Evolutionary conservation across 1,140 invertebrate species (phyloP).

Genomic region (Cryptotermes secundus): DNA sequence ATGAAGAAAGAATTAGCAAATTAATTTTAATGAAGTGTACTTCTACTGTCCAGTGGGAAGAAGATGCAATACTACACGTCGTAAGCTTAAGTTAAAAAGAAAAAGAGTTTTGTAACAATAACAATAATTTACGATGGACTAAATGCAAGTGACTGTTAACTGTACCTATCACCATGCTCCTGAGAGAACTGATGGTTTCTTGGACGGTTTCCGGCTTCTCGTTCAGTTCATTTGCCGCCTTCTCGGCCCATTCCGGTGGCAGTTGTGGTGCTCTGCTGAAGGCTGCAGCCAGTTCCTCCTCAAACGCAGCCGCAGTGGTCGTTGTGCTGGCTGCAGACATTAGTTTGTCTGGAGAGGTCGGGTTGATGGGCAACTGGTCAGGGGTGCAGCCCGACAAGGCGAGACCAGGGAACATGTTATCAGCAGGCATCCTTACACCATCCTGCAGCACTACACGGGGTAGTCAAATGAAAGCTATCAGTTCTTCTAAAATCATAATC

Average conservation of each 20-base stretch:
- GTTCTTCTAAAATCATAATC: too few relatives aligned
- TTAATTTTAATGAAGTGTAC: too few relatives aligned
- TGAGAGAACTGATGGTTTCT: slow-evolving; percentile 39
- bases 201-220: slow-evolving; percentile 39
- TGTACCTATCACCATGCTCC: slow-evolving; percentile 39
- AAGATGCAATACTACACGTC: too few relatives aligned
- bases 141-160: too few relatives aligned
- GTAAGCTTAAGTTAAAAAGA: too few relatives aligned
- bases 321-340: background rate
- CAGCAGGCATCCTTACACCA: slow-evolving; percentile 23
- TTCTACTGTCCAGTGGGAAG: too few relatives aligned
- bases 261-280: background rate
- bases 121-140: too few relatives aligned
- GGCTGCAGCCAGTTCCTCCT: background rate
- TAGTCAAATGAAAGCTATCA: too few relatives aligned
- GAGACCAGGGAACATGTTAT: slow-evolving; percentile 24
- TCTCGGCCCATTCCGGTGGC: slow-evolving; percentile 12
- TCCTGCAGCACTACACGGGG: background rate
- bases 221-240: slow-evolving; percentile 38
- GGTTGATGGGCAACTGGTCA: background rate
- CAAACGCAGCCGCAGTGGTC: background rate
- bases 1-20: too few relatives aligned
- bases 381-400: background rate
- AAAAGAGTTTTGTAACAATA: too few relatives aligned
- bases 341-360: background rate